Evolutionary conservation across 2,113 vertebrate species (phyloP).

Genomic region (Uria lomvia): DNA sequence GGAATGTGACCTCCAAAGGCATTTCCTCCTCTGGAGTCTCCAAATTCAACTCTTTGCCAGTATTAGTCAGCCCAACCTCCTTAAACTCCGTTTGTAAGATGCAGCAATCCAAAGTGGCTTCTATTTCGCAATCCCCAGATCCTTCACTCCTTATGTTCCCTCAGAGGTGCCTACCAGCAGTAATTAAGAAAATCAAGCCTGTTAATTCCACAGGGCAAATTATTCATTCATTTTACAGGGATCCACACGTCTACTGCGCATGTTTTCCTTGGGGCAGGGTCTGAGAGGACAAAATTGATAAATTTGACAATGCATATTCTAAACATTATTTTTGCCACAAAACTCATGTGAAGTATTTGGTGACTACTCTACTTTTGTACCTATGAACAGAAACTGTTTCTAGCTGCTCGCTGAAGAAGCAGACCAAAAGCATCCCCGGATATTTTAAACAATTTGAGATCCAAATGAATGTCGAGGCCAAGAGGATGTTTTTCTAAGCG

Average conservation of each 20-base stretch:
- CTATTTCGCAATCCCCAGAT: neutral
- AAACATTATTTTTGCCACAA: neutral
- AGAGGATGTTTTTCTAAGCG: constrained; percentile 48
- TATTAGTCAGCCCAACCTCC: neutral
- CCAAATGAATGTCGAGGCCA: neutral
- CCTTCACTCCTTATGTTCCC: neutral
- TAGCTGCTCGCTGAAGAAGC: neutral
- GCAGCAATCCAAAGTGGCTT: neutral
- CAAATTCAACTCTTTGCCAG: neutral
- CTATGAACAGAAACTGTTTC: neutral
- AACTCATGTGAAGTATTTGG: neutral
- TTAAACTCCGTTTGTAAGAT: accelerated
- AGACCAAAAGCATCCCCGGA: neutral
- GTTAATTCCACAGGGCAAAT: neutral
- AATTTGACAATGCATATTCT: neutral
- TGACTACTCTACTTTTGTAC: neutral
- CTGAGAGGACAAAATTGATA: neutral
- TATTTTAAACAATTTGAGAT: neutral
- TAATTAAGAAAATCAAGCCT: neutral
- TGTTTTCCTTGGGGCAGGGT: neutral
- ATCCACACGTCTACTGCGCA: neutral
- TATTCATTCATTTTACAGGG: neutral
- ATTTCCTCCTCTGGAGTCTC: neutral
- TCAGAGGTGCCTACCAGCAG: neutral
- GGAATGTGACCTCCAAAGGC: neutral